phyloP scores from a whole-genome alignment of 2,888 invertebrate genomes.

The Zaprionus bogoriensis region DNA sequence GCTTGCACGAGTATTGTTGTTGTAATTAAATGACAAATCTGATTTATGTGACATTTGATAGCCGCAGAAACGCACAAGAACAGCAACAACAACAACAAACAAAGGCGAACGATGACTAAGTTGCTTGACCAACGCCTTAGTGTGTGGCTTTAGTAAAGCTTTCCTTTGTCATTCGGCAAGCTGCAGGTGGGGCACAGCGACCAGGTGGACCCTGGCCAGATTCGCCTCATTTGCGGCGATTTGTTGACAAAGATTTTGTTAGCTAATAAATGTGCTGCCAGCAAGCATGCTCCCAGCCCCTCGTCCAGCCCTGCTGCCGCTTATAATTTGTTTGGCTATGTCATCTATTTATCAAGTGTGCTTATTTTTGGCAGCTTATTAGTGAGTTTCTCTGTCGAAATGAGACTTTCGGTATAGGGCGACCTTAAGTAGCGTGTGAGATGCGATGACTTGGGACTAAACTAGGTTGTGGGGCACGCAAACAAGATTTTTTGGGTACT shows the following conservation, averaged over 20 bases:
- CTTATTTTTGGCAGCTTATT: constrained; percentile 75
- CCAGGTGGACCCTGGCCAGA: constrained; percentile 6
- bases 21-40: constrained; percentile 72
- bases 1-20: constrained; percentile 22
- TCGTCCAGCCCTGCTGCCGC: constrained; percentile 17
- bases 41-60: constrained; percentile 79
- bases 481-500: background rate
- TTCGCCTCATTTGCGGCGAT: constrained; percentile 59
- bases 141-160: constrained; percentile 34
- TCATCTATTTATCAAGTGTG: constrained; percentile 71
- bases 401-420: constrained; percentile 27
- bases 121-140: constrained; percentile 37
- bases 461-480: background rate
- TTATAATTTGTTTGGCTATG: constrained; percentile 76
- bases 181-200: background rate
- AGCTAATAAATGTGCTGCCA: constrained; percentile 64
- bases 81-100: constrained; percentile 14
- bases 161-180: constrained; percentile 36
- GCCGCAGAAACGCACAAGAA: no score
- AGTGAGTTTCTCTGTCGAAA: constrained; percentile 28
- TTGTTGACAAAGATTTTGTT: constrained; percentile 44
- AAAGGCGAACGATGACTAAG: constrained; percentile 14
- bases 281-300: background rate
- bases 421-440: background rate
- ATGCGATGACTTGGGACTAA: background rate